Base-by-base conservation (phyloP, 92 coral and sea anemone genomes). In the Porites divaricata region DNA sequence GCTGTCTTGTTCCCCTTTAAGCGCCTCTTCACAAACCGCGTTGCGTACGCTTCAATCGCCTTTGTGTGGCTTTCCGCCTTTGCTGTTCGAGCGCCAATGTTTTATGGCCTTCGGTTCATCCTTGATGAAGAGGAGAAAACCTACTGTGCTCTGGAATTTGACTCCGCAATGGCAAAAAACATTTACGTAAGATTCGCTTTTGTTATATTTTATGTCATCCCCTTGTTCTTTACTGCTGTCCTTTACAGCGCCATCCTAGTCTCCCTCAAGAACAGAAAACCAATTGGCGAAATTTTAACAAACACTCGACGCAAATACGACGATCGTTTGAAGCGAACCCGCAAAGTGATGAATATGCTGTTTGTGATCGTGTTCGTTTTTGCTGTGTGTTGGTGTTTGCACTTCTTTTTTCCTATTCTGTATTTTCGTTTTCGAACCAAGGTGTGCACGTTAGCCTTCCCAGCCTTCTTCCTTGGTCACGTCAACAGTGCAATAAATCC, bases 401-500 rank as follows among this genome's bases (percentile, higher is more conserved):
- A 88, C 61, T 89, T 81, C 65, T 86, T 88, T 68, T 63, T 78
- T 15, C 88, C 92, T 12, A 76, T 91, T 21, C 80, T 91, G 14
- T 63, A 14, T 53, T 11, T 21, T n/a, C 82, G 80, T 63, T 79
- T 50, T 28, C 57, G 74, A 52, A 10, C 25, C 56, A 83, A 61
- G 7, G 85, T 77, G 8, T 93, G 96, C 66, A 19, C 21, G 41
- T 53, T 93, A 74, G 67, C 12, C 16, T 80, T 83, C 28, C 77
- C 83, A 6, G 70, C 85, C 22, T 81, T 86, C 45, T 84, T 92
- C 50, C 81, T 91, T 51, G 75, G 79, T 2, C 92, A 91, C 70
- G 53, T 83, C 23, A 81, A 90, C 81, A 88, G 95, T 67, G 93
- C 87, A 28, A 66, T 93, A 16, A 93, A 93, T 65, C 97, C 97